Evolutionary conservation across 2,113 vertebrate species (phyloP), one percentile per base, ranked within the genome.

Genomic region (Calidris pygmaea): DNA sequence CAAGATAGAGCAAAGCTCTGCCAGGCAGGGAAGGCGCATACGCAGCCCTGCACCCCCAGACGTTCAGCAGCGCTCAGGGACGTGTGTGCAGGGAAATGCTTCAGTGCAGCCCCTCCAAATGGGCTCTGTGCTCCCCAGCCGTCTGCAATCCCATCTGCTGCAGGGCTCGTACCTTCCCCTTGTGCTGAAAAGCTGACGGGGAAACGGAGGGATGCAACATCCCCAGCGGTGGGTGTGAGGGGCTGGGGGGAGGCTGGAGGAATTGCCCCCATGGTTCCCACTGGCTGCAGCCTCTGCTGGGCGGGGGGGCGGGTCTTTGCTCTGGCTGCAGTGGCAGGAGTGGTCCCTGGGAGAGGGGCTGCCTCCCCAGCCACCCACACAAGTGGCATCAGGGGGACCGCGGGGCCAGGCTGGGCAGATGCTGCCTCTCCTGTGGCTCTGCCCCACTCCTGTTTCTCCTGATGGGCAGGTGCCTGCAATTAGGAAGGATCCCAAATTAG

Each of bases 401-500:
- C 2, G 2, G 24, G 34, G 14, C 48, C 21, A 5, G 34, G 62
- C 24, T 9, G 43, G 65, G 73, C 43, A 20, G 59, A 41, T 20
- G 6, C 65, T 14, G 1, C 77, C 50, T 68, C 52, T 35, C 14
- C 70, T 0, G 0, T 8, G 53, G 32, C 34, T 91, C 74, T 48
- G 41, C 39, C n/a, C 35, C 1, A 1, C 68, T 67, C 70, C 45
- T 41, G 63, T 55, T 90, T 12, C 91, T 90, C 47, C 83, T 1
- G 52, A 43, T 7, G 62, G 59, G 74, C 52, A 37, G 29, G 56
- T 71, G 85, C 59, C 65, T 89, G 90, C 83, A 92, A 85, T 96
- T 83, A 86, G 43, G 75, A 71, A 47, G n/a, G 32, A 72, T 90
- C 89, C 83, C 79, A 86, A 95, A 96, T 95, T 85, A 95, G 89